Conservation (phyloP, 1,140 invertebrate genomes). For the Scylla paramamosain region DNA sequence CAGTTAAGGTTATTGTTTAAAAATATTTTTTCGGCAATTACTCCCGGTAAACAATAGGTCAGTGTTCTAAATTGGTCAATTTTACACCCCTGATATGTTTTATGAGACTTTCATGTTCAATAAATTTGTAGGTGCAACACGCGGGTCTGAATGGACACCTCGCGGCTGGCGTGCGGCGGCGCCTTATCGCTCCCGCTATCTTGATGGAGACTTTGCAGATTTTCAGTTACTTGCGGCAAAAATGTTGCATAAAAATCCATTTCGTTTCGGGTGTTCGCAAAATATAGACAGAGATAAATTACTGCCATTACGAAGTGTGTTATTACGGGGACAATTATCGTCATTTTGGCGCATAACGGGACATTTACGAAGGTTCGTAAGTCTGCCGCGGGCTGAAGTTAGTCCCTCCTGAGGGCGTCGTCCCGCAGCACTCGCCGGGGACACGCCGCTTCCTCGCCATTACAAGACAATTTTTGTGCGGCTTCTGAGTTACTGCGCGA, state of each 20-base stretch:
- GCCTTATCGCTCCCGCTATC: neutral
- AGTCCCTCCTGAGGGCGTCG: neutral
- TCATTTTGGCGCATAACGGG: slow-evolving; percentile 38
- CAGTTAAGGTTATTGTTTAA: slow-evolving; percentile 34
- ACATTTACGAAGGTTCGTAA: slow-evolving; percentile 35
- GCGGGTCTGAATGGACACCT: neutral
- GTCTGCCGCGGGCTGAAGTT: neutral
- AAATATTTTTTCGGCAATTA: slow-evolving; percentile 45
- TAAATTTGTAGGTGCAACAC: slow-evolving; percentile 13
- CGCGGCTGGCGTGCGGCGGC: neutral
- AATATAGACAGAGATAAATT: neutral
- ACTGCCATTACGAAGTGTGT: slow-evolving; percentile 24
- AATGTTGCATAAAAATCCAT: neutral
- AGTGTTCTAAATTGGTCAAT: slow-evolving; percentile 53
- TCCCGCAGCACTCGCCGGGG: neutral
- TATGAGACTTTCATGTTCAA: slow-evolving; percentile 39
- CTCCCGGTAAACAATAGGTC: slow-evolving; percentile 35
- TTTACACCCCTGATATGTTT: slow-evolving; percentile 22
- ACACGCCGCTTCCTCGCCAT: neutral
- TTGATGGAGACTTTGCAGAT: slow-evolving; percentile 27
- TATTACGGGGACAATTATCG: slow-evolving; percentile 34
- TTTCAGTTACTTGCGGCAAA: neutral
- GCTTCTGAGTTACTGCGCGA: neutral
- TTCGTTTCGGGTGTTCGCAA: neutral
- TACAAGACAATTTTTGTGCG: neutral